A percentile compares a stretch with the other conserved stretches of the same genome.
Evolutionary conservation across 1,140 invertebrate species (phyloP).

Genomic region (Arion vulgaris): DNA sequence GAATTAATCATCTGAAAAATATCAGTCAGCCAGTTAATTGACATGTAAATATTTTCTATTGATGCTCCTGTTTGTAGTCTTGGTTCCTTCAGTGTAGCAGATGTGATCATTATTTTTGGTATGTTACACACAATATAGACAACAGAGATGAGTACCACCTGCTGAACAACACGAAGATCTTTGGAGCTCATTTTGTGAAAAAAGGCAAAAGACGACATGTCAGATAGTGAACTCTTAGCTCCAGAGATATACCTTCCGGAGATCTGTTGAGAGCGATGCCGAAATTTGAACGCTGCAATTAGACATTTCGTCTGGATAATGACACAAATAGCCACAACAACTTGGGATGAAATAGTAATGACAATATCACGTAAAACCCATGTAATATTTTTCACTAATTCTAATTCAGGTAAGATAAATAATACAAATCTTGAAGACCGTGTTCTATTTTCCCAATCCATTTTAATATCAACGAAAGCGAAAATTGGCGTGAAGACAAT

Average conservation of each 20-base stretch:
- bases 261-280: background rate
- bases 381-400: background rate
- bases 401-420: background rate
- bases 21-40: background rate
- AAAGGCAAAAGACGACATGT: background rate
- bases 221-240: background rate
- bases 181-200: background rate
- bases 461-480: background rate
- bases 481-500: background rate
- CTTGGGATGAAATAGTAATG: background rate
- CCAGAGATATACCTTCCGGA: background rate
- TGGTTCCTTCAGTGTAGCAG: background rate
- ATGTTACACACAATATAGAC: constrained; percentile 8
- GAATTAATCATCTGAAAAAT: constrained; percentile 4
- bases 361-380: background rate
- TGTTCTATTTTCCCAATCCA: background rate
- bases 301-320: background rate
- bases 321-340: background rate
- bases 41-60: background rate
- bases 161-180: background rate
- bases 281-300: background rate
- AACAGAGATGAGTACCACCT: background rate
- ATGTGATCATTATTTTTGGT: background rate
- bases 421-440: background rate
- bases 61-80: background rate